A percentile compares a stretch with the other conserved stretches of the same genome.
These are phyloP conservation scores for Zapornia atra DNA, from an alignment of 2,113 vertebrate species.

Conservation along the genomic window DNA sequence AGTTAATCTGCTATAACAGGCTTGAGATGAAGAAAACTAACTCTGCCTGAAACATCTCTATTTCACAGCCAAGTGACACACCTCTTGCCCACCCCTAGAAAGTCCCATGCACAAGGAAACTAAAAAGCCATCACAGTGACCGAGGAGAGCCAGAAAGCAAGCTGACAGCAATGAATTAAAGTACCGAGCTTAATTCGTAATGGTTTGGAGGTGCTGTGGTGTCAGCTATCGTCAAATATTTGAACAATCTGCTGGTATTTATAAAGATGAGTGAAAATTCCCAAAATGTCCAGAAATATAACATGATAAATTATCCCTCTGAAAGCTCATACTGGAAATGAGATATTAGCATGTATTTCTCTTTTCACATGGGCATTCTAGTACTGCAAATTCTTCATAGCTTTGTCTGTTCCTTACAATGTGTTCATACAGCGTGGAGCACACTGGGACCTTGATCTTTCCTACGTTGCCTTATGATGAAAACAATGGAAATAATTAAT, in stretches of 20 bases:
- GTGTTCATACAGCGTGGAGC: background rate
- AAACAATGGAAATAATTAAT: background rate
- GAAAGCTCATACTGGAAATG: background rate
- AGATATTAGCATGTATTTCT: background rate
- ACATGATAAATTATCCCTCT: background rate
- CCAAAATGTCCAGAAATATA: background rate
- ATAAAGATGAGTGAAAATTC: background rate
- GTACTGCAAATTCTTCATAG: background rate
- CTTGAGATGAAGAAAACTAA: background rate
- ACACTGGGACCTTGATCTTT: background rate
- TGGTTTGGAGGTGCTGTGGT: fast-evolving
- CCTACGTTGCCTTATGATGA: background rate
- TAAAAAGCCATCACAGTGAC: background rate
- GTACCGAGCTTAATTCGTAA: background rate
- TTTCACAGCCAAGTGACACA: background rate
- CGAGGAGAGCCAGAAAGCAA: background rate
- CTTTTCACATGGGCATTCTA: background rate
- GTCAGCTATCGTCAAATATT: background rate
- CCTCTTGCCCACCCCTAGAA: background rate
- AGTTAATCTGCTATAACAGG: conserved; percentile 25
- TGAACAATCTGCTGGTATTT: background rate
- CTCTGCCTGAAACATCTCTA: background rate
- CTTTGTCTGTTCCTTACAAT: background rate
- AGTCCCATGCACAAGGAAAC: background rate
- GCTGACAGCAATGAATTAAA: background rate